Percentiles rank a stretch among this genome's conserved stretches.
Evolutionary conservation across 2,888 invertebrate species (phyloP).

Genomic region (Oeneis ivallda): DNA sequence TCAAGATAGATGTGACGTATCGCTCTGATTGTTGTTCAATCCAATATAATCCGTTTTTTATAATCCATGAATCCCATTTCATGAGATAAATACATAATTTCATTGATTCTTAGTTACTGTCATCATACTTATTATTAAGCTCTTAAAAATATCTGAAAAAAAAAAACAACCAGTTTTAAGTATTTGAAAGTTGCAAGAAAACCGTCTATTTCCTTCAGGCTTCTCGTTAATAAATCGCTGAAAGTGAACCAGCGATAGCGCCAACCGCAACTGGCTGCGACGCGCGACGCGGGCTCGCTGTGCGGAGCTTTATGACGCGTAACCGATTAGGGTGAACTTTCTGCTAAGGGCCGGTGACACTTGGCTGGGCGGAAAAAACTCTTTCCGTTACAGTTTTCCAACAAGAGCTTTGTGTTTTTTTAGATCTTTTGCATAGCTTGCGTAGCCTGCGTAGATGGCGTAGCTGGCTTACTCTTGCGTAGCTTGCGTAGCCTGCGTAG

Average conservation of each 20-base stretch:
- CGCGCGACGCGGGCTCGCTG: constrained; percentile 17
- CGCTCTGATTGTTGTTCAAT: too few relatives aligned
- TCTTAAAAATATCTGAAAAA: too few relatives aligned
- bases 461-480: too few relatives aligned
- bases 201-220: constrained; percentile 16
- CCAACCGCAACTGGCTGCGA: constrained; percentile 28
- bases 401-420: background rate
- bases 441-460: too few relatives aligned
- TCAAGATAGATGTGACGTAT: too few relatives aligned
- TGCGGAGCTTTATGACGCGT: constrained; percentile 35
- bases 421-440: background rate
- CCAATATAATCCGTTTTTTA: too few relatives aligned
- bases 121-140: too few relatives aligned
- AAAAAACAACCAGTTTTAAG: background rate
- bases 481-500: too few relatives aligned
- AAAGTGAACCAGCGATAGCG: constrained; percentile 27
- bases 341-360: constrained; percentile 1
- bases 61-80: too few relatives aligned
- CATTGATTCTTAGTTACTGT: too few relatives aligned
- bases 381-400: background rate
- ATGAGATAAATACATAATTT: too few relatives aligned
- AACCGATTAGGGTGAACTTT: constrained; percentile 33
- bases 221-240: constrained; percentile 28
- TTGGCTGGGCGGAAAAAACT: background rate
- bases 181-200: constrained; percentile 15